A percentile compares a stretch with the other conserved stretches of the same genome.
phyloP scores from a whole-genome alignment of 2,113 vertebrate genomes.

The Aptenodytes forsteri region DNA sequence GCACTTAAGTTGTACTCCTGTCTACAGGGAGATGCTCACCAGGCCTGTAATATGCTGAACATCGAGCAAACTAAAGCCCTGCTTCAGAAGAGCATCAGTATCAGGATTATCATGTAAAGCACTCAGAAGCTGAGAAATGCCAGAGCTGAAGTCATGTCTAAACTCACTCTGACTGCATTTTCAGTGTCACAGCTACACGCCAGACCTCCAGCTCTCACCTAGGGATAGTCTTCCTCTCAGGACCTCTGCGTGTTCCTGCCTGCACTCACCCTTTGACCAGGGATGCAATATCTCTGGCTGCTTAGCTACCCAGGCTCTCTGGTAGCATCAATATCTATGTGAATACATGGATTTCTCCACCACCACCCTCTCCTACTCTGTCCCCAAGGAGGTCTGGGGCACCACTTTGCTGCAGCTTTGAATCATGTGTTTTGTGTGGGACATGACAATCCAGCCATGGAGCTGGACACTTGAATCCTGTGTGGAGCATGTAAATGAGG shows the following conservation, averaged over 20 bases:
- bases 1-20: background rate
- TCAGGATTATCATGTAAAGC: background rate
- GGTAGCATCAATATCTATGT: rapidly evolving
- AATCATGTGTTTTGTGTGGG: background rate
- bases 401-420: background rate
- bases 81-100: background rate
- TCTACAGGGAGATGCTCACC: background rate
- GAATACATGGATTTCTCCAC: background rate
- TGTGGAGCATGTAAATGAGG: background rate
- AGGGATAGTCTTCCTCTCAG: background rate
- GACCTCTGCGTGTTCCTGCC: background rate
- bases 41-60: background rate
- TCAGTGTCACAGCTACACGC: rapidly evolving
- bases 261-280: background rate
- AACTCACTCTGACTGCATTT: background rate
- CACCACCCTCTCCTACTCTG: background rate
- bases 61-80: background rate
- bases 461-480: background rate
- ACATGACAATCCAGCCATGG: background rate
- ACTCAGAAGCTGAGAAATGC: background rate
- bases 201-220: background rate
- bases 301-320: background rate
- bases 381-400: background rate
- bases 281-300: background rate
- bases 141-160: background rate